Base-by-base conservation (phyloP, 2,888 invertebrate genomes). In the Luperina nickerlii region DNA sequence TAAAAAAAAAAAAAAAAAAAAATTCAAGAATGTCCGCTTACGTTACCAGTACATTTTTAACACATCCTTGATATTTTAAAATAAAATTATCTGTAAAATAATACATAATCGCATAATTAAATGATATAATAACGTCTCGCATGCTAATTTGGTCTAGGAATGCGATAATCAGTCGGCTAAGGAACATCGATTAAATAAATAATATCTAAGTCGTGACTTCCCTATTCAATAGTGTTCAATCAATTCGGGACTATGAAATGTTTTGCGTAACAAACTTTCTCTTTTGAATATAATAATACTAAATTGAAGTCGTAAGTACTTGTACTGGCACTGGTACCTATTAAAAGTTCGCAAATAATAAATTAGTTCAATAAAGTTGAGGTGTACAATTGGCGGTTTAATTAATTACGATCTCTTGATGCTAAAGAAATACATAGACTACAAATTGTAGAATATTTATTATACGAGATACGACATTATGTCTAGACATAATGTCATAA, bases 221-320 rank as follows among this genome's bases (percentile, higher is more conserved):
- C 80, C 73, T 74, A 18, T 81, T 67, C 74, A 66, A 76, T 78
- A 82, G 70, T 70, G 76, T 70, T 71, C 74, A n/a, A 82, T 86
- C 66, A 79, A 77, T 90, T 87, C 79, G 79, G 88, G 85, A 79
- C 79, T 83, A 85, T 87, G 82, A 86, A 87, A 82, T 81, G 74
- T 76, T 74, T 91, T 90, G 78, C 81, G 78, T 89, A 91, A 91
- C 78, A 57, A 79, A 87, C 90, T 91, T 90, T 91, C 89, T 83
- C 88, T 84, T 88, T 86, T 83, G 76, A 74, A 79, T 84, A 76
- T 83, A 83, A 89, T 84, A 84, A 81, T 81, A 82, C 70, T 74
- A 83, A 82, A 74, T 83, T 76, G 68, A 63, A 76, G 74, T 81
- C 24, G 84, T 88, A 84, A 89, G 77, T 83, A 71, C 67, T 76